Base-by-base conservation (phyloP, 2,888 invertebrate genomes). In the Philopedon plagiatum region DNA sequence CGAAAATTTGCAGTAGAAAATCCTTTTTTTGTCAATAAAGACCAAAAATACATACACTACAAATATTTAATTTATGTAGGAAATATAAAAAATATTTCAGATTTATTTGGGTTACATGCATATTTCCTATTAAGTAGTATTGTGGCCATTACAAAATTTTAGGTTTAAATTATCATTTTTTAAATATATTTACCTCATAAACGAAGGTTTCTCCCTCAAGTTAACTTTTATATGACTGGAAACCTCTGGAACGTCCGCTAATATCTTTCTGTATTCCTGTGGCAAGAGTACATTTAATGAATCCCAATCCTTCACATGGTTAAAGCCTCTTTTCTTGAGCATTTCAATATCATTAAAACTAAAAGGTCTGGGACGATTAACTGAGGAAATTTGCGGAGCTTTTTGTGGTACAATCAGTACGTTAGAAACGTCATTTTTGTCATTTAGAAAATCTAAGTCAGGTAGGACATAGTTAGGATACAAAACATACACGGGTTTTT, bases 261-360 rank as follows among this genome's bases (percentile, higher is more conserved):
- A 84, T 76, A 95, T 89, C 81, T 92, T 91, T 75, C 91, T 90
- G 83, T 94, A 95, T 84, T 98, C 96, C 76, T 89, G 87, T 2
- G 98, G 98, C 75, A 98, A 86, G 57, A 98, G 88, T 77, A 97
- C 93, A 79, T 94, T 95, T 61, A 98, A 87, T 0, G 96, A 97
- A 80, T 96, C 95, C 97, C 97, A 98, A 85, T 98, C 98, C 82
- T 92, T 91, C 7, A 98, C 92, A 82, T 97, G 96, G 44, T 91
- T 89, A 75, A 95, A 91, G 63, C 94, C 94, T 84, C 93, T 92
- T 81, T 92, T 92, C 82, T 92, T 92, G 39, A 96, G 85, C 73
- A 91, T 89, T 85, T 96, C 96, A 60, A 95, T 89, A 81, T 96
- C 95, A 79, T 92, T 93, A 81, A 91, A 93, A 49, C 94, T 94